phyloP scores from a whole-genome alignment of 2,113 vertebrate genomes.

The Hemiprocne comata region DNA sequence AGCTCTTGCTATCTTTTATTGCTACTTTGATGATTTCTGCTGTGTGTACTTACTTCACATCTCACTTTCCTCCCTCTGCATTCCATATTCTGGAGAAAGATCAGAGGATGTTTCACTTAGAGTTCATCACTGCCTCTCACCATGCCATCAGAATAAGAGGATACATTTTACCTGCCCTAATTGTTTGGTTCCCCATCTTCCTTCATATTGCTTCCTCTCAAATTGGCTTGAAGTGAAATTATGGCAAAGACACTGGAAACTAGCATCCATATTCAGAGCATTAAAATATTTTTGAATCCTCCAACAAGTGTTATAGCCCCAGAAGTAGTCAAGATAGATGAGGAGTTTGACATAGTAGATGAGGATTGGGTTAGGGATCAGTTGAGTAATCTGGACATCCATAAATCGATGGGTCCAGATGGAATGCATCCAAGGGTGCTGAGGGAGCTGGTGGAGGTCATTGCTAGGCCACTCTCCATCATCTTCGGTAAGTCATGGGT shows the following conservation, averaged over 20 bases:
- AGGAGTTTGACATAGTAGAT: too few relatives aligned
- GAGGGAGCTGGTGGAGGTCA: too few relatives aligned
- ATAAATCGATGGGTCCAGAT: too few relatives aligned
- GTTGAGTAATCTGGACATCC: too few relatives aligned
- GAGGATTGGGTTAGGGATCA: too few relatives aligned
- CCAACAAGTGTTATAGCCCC: too few relatives aligned
- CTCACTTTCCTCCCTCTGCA: background rate
- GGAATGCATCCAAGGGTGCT: too few relatives aligned
- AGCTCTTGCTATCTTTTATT: background rate
- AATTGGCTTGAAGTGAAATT: background rate
- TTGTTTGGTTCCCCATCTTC: background rate
- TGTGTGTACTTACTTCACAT: background rate
- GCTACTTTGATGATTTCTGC: background rate
- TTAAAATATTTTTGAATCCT: background rate
- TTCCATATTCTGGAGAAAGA: background rate
- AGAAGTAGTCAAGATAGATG: too few relatives aligned
- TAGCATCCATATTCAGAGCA: background rate
- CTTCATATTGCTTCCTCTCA: background rate
- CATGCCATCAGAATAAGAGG: background rate
- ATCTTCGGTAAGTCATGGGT: too few relatives aligned
- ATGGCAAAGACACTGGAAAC: background rate
- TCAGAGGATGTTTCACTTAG: background rate
- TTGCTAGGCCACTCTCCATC: too few relatives aligned
- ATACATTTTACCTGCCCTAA: background rate
- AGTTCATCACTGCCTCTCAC: background rate